Evolutionary conservation across 2,888 invertebrate species (phyloP), one percentile per base, ranked within the genome.

Genomic region (Crematogaster levior): DNA sequence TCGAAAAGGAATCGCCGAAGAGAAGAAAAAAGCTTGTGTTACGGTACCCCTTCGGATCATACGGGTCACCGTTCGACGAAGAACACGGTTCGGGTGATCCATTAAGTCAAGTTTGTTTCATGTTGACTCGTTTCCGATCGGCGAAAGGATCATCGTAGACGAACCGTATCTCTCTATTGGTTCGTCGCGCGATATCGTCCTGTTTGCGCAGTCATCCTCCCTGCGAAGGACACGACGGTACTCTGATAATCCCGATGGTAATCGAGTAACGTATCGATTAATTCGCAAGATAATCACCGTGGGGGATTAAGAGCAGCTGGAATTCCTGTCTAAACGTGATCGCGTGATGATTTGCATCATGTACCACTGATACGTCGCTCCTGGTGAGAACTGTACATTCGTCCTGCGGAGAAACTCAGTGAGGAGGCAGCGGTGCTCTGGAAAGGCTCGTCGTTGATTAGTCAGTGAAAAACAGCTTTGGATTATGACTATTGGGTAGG

Each of bases 401-500:
- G 15, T 27, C 63, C 15, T 3, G 40, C 40, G 21, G 3, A 43
- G 30, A 34, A 56, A 24, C 40, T 75, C 58, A 24, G 70, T 65
- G 4, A 56, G 60, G n/a, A 61, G 27, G 43, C 70, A 27, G 74
- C 70, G 61, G 27, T 48, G 56, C n/a, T 70, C 30, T 24, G 15
- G 68, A 30, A 58, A 56, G 72, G 53, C 83, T 85, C 77, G 70
- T 84, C 6, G 34, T n/a, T 86, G 84, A 84, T 86, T 82, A 82
- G n/a, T 63, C 89, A 84, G 88, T 84, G 86, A 48, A 83, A 79
- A 56, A 51, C 56, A 74, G 81, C 83, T 63, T 88, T 89, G 91
- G 91, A 90, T 91, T 90, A 90, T 91, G 90, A 90, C 89, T 79
- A 61, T 86, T 74, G 91, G 90, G 90, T 90, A 90, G 79, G 90